Evolutionary conservation across 2,113 vertebrate species (phyloP), one percentile per base, ranked within the genome.

Genomic region (Ifrita kowaldi): DNA sequence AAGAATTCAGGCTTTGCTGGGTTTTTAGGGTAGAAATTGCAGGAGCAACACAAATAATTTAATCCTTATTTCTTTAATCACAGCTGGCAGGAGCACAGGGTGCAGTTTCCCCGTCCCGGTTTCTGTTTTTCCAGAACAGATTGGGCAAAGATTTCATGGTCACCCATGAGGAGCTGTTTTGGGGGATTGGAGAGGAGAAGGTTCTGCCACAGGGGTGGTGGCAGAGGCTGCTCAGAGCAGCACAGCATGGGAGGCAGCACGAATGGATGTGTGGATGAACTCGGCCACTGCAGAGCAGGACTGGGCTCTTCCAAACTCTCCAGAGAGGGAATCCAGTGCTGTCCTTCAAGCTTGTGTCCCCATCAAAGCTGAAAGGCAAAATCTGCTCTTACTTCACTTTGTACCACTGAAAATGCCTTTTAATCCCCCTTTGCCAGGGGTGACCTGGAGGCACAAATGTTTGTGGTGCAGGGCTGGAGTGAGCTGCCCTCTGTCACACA

Each of bases 161-260:
- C 55, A 39, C 47, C 17, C 68, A 14, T 0, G 2, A 74, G 42
- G 23, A 70, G 60, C 18, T 67, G 37, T 24, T 82, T 62, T 46
- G 67, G 37, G n/a, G 59, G 46, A 32, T 87, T 24, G 41, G 41
- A 71, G 35, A 74, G 64, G n/a, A 70, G 64, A 55, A 75, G 49
- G 6, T 28, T 85, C 41, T 83, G 62, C 44, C 44, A 27, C 59
- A 30, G 28, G 63, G 22, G 19, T 24, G 50, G 14, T 37, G 52
- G 22, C 21, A 69, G 65, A 71, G 60, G 74, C 44, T 94, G 62
- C 59, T 73, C 67, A 50, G 90, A 69, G 65, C 57, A 86, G 2
- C 83, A 22, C 53, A 73, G n/a, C 0, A 0, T 62, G 50, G 55
- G 64, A 89, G 65, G 65, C 74, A 65, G 32, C 57, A 76, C 0